Base-by-base conservation (phyloP, 2,888 invertebrate genomes). In the Papilio gigon region DNA sequence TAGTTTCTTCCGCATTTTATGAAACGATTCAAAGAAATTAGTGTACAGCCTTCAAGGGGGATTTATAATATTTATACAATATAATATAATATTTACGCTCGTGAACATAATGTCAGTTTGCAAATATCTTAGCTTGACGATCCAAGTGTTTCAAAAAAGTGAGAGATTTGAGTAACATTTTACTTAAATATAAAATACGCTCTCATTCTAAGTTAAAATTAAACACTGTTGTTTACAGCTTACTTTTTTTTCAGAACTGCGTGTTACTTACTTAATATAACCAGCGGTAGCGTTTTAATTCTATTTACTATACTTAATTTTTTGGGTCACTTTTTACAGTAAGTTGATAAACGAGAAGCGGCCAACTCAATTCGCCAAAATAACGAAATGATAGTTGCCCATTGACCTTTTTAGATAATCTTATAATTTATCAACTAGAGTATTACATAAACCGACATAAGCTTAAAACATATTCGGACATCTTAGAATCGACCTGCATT, bases 1-100 rank as follows among this genome's bases (percentile, higher is more conserved):
- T 56, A 30, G 44, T n/a, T 17, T 40, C 65, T 65, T 65, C 65
- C 58, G 58, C 65, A 42, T 65, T 65, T 42, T 22, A 58, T 42
- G 53, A 8, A 37, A 25, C 4, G 11, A 64, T 37, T 53, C 33
- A 25, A 62, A 53, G 11, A 37, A 53, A 37, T 30, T 33, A 53
- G 40, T 60, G 5, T 22, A 14, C 17, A 59, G 22, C 17, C 60
- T 60, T 40, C 40, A 27, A 40, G 22, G 14, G n/a, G n/a, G 1
- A n/a, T 17, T n/a, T n/a, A n/a, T n/a, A n/a, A n/a, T n/a, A n/a
- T n/a, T n/a, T n/a, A n/a, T n/a, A n/a, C n/a, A n/a, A n/a, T n/a
- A n/a, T n/a, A n/a, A n/a, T n/a, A n/a, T n/a, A n/a, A 56, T n/a
- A 17, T n/a, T 1, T 27, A 11, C 11, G 20, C 44, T 22, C 27